Evolutionary conservation across 2,888 invertebrate genomes (phyloP).

Genomic region (Drosophila niveifrons): DNA sequence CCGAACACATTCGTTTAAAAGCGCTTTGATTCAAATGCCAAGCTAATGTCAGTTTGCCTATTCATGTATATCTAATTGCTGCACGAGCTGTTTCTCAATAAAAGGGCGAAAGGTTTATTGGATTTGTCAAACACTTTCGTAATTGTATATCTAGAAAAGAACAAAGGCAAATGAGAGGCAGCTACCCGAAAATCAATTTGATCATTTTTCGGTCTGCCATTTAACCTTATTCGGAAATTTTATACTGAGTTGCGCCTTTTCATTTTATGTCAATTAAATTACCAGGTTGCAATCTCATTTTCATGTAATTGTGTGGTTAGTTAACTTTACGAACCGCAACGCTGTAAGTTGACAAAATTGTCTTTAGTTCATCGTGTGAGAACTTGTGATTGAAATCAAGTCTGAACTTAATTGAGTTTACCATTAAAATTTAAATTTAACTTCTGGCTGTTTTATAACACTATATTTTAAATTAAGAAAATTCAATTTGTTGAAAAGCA

Average conservation of each 20-base stretch:
- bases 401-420: no score
- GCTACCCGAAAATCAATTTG: conserved; percentile 11
- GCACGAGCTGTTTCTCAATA: conserved; percentile 10
- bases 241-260: background rate
- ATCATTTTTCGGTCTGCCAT: background rate
- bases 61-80: conserved; percentile 43
- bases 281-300: background rate
- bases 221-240: background rate
- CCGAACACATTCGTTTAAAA: conserved; percentile 33
- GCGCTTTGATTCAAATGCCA: conserved; percentile 16
- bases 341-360: background rate
- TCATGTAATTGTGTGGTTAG: background rate
- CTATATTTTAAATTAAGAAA: no score
- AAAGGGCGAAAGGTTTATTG: conserved; percentile 16
- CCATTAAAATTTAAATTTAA: no score
- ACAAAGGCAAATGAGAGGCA: background rate
- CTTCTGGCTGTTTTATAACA: no score
- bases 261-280: background rate
- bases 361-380: background rate
- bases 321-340: background rate
- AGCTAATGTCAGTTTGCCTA: conserved; percentile 16
- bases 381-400: no score
- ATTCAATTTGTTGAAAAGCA: background rate
- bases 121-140: conserved; percentile 15
- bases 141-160: conserved; percentile 5